Evolutionary conservation across 2,888 invertebrate species (phyloP), one percentile per base, ranked within the genome.

Genomic region (Agonopterix arenella): DNA sequence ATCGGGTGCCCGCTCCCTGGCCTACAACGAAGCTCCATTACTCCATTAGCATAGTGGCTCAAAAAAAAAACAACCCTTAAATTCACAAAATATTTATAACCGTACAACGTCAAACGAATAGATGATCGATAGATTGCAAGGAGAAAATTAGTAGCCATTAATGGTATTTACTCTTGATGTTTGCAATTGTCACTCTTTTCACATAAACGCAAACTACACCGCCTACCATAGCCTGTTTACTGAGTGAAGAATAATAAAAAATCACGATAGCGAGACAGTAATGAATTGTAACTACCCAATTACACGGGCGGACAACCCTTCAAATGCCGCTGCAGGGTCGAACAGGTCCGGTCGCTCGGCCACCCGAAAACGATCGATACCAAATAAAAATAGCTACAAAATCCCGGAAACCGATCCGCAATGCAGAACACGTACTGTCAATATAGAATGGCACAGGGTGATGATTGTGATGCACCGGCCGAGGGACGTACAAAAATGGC

Each of bases 251-350:
- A n/a, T 40, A 9, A 40, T 40, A 40, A 74, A 72, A 79, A 76
- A 80, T 73, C 76, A 73, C 71, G 62, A 66, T 62, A 63, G 58
- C 61, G 62, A 61, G 60, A 68, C 68, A 70, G 76, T 86, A 88
- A 88, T 89, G 88, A 88, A 84, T 84, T 80, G 83, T 83, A 84
- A 85, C 82, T 80, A 76, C 78, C 73, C 86, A 86, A 88, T 89
- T 85, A 88, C 79, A 80, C 74, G 83, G 76, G 47, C 72, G 74
- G 71, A 60, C 77, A 88, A 89, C 88, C 88, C 88, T 88, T 88
- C 84, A 73, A 61, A 61, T 62, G 69, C 64, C 56, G 60, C 55
- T 40, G 52, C 61, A 63, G 70, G 76, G 74, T 64, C 73, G 58
- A 49, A 54, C 60, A 61, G 64, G 58, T 28, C 69, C 40, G 40